These are phyloP conservation scores for Hanleya hanleyi DNA, from an alignment of 2,888 invertebrate genomes.

Conservation along the genomic window DNA sequence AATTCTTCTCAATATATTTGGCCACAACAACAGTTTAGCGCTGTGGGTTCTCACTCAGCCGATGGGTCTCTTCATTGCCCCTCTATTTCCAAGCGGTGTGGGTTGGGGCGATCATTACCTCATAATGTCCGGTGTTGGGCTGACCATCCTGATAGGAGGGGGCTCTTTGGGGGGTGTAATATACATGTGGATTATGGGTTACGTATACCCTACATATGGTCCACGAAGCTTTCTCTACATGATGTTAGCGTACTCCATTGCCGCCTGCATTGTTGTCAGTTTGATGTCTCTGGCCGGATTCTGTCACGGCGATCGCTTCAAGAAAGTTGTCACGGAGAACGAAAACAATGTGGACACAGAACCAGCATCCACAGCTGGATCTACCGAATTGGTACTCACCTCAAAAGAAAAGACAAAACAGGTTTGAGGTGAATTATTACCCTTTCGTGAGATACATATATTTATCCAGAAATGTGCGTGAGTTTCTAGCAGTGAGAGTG, in stretches of 20 bases:
- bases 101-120: conserved; percentile 54
- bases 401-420: too few relatives aligned
- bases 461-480: too few relatives aligned
- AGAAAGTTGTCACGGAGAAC: conserved; percentile 12
- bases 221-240: conserved; percentile 44
- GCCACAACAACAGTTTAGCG: conserved; percentile 30
- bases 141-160: conserved; percentile 47
- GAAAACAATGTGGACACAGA: background rate
- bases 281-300: conserved; percentile 35
- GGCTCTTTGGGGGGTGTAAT: conserved; percentile 47
- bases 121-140: conserved; percentile 50
- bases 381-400: too few relatives aligned
- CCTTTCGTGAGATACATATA: too few relatives aligned
- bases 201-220: conserved; percentile 47
- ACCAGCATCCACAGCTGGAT: too few relatives aligned
- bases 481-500: too few relatives aligned
- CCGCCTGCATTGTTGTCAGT: conserved; percentile 30
- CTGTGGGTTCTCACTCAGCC: conserved; percentile 48
- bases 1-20: conserved; percentile 44
- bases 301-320: conserved; percentile 38
- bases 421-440: too few relatives aligned
- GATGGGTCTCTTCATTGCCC: conserved; percentile 47
- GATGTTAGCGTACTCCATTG: conserved; percentile 41
- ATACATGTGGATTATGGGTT: conserved; percentile 49
- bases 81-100: conserved; percentile 50